A percentile compares a stretch with the other conserved stretches of the same genome.
Conservation (phyloP, 1,140 invertebrate species). For the Drosophila malerkotliana region DNA sequence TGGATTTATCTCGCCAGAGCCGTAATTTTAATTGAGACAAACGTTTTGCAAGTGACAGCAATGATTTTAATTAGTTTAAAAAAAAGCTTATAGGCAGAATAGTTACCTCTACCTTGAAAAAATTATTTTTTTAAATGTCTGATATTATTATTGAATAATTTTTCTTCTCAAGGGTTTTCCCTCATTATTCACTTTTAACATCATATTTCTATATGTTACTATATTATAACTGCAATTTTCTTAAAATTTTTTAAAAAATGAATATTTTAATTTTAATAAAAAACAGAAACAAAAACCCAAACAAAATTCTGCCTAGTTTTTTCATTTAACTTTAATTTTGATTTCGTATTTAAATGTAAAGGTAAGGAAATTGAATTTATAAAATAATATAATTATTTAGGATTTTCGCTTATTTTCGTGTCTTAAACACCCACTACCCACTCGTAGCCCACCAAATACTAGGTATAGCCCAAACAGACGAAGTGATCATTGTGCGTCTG, state of each 20-base stretch:
- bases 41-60: slow-evolving; percentile 42
- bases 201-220: too few species aligned
- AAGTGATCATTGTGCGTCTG: not conserved
- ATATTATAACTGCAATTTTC: too few species aligned
- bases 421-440: not conserved
- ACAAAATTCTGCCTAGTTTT: too few species aligned
- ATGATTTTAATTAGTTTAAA: slow-evolving; percentile 1
- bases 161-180: too few species aligned
- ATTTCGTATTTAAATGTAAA: not conserved
- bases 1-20: slow-evolving; percentile 53
- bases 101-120: slow-evolving; percentile 11
- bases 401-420: not conserved
- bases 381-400: too few species aligned
- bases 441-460: not conserved
- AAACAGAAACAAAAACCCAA: too few species aligned
- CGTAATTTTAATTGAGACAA: slow-evolving; percentile 57
- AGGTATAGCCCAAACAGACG: slow-evolving; percentile 11
- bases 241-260: too few species aligned
- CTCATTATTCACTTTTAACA: too few species aligned
- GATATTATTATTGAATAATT: too few species aligned
- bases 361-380: not conserved
- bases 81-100: not conserved
- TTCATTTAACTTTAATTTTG: too few species aligned
- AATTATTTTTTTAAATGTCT: too few species aligned
- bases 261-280: too few species aligned